Evolutionary conservation across 1,140 invertebrate species (phyloP), one percentile per base, ranked within the genome.

Genomic region (Apolygus lucorum): DNA sequence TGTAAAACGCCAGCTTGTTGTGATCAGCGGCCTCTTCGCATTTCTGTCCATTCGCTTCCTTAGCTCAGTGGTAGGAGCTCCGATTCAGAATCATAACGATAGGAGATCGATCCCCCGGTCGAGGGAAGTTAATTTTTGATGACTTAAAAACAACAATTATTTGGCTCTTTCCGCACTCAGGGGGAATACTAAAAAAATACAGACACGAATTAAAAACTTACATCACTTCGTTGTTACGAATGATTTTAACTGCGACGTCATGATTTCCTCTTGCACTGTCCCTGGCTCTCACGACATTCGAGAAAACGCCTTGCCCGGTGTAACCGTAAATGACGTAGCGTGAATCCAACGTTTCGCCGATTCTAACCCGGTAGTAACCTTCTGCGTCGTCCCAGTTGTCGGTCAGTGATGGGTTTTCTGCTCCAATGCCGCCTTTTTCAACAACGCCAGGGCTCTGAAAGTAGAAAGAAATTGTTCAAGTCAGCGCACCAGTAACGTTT

Each of bases 321-420:
- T 96, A 98, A 13, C 96, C 97, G 82, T 93, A 98, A 1, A 99
- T 74, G 75, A 85, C 82, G 78, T 99, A 99, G 25, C 97, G 84
- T 63, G 86, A 89, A 80, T 99, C 95, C 67, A 99, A 78, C 0
- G 88, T 87, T 84, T 99, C 98, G 11, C 96, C 95, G 74, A 98
- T 96, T 65, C 96, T 85, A 17, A 99, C 96, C 69, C 97, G 87
- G 78, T 95, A 96, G 80, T 97, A 99, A 52, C 98, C 98, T 82
- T 99, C 98, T 17, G 96, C 92, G 82, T 99, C 97, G 79, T 99
- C 98, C 97, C 98, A 99, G 78, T 99, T 99, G 78, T 99, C 98
- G 1, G 90, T 96, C 2, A 98, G 82, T 70, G 90, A 90, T 0
- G 93, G 92, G 82, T 96, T 96, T 76, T 95, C 92, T 29, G 85